Percentiles rank a stretch among this genome's conserved stretches.
These are phyloP conservation scores for Eretmochelys imbricata DNA, from an alignment of 2,113 vertebrate species.

Conservation along the genomic window DNA sequence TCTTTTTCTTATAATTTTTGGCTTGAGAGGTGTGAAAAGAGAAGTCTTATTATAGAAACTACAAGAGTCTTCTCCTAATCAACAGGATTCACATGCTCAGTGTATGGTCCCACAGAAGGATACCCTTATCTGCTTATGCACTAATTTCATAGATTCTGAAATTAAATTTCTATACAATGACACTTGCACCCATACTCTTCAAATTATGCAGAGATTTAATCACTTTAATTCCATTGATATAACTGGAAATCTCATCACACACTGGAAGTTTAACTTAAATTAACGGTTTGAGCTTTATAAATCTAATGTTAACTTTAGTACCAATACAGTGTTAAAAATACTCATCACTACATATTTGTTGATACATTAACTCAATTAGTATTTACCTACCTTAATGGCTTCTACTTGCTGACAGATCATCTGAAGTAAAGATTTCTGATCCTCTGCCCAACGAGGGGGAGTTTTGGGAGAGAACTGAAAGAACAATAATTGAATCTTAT, in stretches of 20 bases:
- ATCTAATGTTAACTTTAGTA: neutral
- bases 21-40: neutral
- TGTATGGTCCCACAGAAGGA: neutral
- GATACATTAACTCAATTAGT: neutral
- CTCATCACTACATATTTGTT: neutral
- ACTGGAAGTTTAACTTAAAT: neutral
- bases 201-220: neutral
- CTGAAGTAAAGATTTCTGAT: constrained; percentile 92
- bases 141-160: neutral
- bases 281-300: neutral
- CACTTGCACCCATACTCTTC: neutral
- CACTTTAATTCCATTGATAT: neutral
- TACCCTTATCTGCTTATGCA: neutral
- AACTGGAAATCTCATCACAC: neutral
- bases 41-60: neutral
- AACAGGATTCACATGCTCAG: neutral
- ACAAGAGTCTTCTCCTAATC: neutral
- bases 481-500: neutral
- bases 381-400: constrained; percentile 89
- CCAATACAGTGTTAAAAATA: neutral
- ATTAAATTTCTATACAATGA: neutral
- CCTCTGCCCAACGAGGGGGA: constrained; percentile 94
- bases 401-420: constrained; percentile 96
- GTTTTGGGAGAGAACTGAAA: constrained; percentile 92
- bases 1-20: neutral